A percentile compares a stretch with the other conserved stretches of the same genome.
These are phyloP conservation scores for Petrophora chlorosata DNA, from an alignment of 2,888 invertebrate species.

Conservation along the genomic window DNA sequence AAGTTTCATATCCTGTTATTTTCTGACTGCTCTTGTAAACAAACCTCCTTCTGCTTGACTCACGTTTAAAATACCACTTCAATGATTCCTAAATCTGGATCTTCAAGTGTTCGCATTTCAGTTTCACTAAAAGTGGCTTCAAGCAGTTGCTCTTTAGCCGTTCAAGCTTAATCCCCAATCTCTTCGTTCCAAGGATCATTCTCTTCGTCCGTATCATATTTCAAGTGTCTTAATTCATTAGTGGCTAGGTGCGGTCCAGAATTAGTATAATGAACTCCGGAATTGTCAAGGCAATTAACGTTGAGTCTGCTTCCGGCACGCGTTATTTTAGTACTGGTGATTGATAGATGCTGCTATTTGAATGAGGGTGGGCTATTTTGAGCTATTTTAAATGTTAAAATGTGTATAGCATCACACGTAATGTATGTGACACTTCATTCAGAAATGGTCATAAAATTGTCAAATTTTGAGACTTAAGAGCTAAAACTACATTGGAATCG, in stretches of 20 bases:
- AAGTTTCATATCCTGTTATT: too few species aligned
- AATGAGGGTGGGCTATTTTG: constrained; percentile 25
- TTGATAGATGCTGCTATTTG: constrained; percentile 26
- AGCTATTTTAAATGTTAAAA: background rate
- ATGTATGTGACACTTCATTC: background rate
- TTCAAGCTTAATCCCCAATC: constrained; percentile 34
- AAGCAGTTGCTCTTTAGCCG: constrained; percentile 12
- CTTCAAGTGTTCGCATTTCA: constrained; percentile 15
- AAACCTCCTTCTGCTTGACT: too few species aligned
- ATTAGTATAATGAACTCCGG: constrained; percentile 60
- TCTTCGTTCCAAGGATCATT: constrained; percentile 22
- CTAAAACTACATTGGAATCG: background rate
- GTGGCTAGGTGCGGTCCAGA: constrained; percentile 55
- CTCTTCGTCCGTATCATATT: too few species aligned
- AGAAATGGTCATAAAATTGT: background rate
- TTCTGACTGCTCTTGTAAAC: too few species aligned
- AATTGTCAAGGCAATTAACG: constrained; percentile 70
- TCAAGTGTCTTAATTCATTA: constrained; percentile 45
- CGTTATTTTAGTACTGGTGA: constrained; percentile 51
- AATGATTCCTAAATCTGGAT: constrained; percentile 13
- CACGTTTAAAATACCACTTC: background rate
- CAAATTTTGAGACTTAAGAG: too few species aligned
- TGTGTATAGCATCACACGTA: too few species aligned
- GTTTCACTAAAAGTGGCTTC: too few species aligned
- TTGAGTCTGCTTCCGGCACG: constrained; percentile 57